These are phyloP conservation scores for Chelonia mydas DNA, from an alignment of 2,797 vertebrate genomes.

Conservation along the genomic window DNA sequence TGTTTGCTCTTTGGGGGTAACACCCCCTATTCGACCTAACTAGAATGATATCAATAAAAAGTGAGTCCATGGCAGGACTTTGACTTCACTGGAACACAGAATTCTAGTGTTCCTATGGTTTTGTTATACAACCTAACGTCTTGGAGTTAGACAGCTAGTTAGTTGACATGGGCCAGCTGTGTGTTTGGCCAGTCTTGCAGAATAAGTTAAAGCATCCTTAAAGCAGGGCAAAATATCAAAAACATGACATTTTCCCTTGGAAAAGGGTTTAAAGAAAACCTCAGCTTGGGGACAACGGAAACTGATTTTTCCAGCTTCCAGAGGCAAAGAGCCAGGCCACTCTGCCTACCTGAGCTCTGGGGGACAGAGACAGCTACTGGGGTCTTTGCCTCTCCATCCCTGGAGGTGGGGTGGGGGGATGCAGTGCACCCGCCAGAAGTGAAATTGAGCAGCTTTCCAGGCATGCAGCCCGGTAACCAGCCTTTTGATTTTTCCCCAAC, in stretches of 20 bases:
- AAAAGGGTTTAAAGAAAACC: neutral
- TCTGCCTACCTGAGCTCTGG: neutral
- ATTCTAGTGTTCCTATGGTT: neutral
- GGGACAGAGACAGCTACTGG: neutral
- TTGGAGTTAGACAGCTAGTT: neutral
- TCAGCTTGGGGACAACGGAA: neutral
- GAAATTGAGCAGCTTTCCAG: neutral
- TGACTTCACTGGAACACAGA: slow-evolving; percentile 3
- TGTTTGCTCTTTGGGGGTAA: neutral
- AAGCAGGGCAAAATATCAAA: neutral
- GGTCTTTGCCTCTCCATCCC: neutral
- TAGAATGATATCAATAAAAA: neutral
- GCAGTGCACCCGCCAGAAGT: neutral
- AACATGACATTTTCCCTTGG: neutral
- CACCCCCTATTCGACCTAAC: neutral
- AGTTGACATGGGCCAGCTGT: neutral
- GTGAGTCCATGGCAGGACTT: neutral
- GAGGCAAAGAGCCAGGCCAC: neutral
- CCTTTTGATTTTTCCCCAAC: neutral
- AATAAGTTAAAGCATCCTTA: neutral
- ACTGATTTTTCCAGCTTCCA: too few relatives aligned
- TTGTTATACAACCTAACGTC: neutral
- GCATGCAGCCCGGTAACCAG: neutral
- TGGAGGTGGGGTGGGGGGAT: neutral
- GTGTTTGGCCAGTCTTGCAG: neutral